phyloP scores from a whole-genome alignment of 2,113 vertebrate genomes.

The Dinomys branickii region DNA sequence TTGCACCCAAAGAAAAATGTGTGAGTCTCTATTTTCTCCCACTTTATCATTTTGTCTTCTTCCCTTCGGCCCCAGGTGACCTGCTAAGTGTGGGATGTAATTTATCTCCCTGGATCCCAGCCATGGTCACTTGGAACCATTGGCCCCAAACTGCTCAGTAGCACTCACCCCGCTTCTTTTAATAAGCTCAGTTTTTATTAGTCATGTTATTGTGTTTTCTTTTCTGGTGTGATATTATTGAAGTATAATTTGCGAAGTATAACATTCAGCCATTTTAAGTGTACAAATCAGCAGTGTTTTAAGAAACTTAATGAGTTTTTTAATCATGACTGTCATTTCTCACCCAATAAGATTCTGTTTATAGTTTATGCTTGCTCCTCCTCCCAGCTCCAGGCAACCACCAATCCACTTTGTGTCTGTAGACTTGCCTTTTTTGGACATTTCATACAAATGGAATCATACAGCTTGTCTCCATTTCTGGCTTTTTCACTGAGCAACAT shows the following conservation, averaged over 20 bases:
- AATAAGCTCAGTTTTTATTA: constrained; percentile 18
- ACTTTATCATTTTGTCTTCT: not conserved
- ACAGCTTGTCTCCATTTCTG: not conserved
- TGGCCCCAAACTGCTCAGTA: not conserved
- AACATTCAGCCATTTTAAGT: not conserved
- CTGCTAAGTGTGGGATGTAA: not conserved
- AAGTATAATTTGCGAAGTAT: not conserved
- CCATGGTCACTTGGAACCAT: not conserved
- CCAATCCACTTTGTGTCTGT: not conserved
- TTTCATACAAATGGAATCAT: not conserved
- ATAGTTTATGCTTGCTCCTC: not conserved
- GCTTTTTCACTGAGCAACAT: not conserved
- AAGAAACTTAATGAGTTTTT: not conserved
- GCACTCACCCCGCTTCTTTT: not conserved
- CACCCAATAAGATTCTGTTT: not conserved
- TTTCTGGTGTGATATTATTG: not conserved
- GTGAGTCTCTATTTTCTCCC: not conserved
- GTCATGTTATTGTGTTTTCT: not conserved
- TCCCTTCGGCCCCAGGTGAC: not conserved
- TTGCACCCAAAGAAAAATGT: not conserved
- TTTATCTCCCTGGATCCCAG: constrained; percentile 30
- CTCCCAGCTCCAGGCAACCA: not conserved
- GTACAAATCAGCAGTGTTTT: not conserved
- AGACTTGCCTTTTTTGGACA: not conserved
- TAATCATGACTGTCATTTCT: not conserved